Base-by-base conservation (phyloP, 1,140 invertebrate species). In the Vanessa tameamea region DNA sequence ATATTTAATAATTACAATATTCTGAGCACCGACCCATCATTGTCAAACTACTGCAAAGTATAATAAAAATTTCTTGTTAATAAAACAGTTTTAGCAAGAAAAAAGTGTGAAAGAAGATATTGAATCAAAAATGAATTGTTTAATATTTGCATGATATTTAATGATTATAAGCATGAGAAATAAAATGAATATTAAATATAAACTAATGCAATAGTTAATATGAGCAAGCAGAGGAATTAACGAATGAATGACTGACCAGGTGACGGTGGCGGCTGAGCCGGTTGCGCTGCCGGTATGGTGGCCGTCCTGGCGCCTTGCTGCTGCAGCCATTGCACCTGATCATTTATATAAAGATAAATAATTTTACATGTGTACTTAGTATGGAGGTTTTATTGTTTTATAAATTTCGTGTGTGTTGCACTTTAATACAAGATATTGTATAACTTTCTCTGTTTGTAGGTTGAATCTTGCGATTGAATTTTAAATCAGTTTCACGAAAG, bases 261-360 rank as follows among this genome's bases (percentile, higher is more conserved):
- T 1, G 89, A 90, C 53, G 89, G 89, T 1, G 88, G 86, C 0
- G 86, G 86, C 48, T 87, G 88, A 15, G 82, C 78, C 0, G 88
- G 83, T 64, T 83, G 64, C 0, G 86, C 81, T 6, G 87, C 76
- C 5, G 88, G 87, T 7, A 94, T 92, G 0, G 94, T 88, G 9
- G 94, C 90, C 67, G 94, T 93, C 13, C 95, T 89, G 13, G 94
- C 94, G 0, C 94, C 94, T 84, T 94, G 93, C 70, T 95, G 94
- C 73, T 95, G 95, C 48, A 96, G 81, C 95, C 95, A 96, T 81
- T 95, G 94, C 74, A 95, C 93, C 90, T 92, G 51, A 7, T 53
- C 63, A 26, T 77, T 55, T 50, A 11, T 66, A 4, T 23, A 64
- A 4, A 37, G 4, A 37, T 37, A 37, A 37, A 20, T 7, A 37